phyloP scores from a whole-genome alignment of 1,140 invertebrate species.

The Agrypnia vestita region DNA sequence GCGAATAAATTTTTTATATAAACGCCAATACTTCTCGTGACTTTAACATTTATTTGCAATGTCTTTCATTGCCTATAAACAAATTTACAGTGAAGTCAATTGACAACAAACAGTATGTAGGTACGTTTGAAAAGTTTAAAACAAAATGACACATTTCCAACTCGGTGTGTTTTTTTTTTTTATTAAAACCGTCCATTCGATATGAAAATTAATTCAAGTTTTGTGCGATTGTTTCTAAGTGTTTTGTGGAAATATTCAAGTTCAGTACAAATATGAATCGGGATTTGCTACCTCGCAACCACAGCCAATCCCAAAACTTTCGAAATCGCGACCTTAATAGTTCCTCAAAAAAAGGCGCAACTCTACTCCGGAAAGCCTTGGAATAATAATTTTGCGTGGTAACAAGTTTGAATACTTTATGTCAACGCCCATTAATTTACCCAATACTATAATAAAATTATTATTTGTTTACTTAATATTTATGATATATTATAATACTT shows the following conservation, averaged over 20 bases:
- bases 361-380: conserved; percentile 3
- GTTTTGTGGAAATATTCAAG: no score
- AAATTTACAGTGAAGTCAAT: not conserved
- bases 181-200: no score
- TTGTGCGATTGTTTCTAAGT: no score
- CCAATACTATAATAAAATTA: no score
- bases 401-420: conserved; percentile 12
- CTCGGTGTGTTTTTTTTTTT: no score
- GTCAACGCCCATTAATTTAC: not conserved
- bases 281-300: conserved; percentile 6
- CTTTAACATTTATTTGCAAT: not conserved
- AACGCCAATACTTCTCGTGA: not conserved
- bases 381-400: conserved; percentile 1
- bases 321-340: not conserved
- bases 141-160: not conserved
- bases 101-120: conserved; percentile 1
- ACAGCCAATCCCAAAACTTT: not conserved
- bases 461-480: no score
- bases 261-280: not conserved
- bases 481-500: no score
- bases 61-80: not conserved
- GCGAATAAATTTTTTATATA: no score
- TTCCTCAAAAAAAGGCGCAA: not conserved
- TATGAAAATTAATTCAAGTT: no score
- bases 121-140: conserved; percentile 10